A percentile compares a stretch with the other conserved stretches of the same genome.
Conservation (phyloP, 2,797 vertebrate species). For the Muscicapa striata region DNA sequence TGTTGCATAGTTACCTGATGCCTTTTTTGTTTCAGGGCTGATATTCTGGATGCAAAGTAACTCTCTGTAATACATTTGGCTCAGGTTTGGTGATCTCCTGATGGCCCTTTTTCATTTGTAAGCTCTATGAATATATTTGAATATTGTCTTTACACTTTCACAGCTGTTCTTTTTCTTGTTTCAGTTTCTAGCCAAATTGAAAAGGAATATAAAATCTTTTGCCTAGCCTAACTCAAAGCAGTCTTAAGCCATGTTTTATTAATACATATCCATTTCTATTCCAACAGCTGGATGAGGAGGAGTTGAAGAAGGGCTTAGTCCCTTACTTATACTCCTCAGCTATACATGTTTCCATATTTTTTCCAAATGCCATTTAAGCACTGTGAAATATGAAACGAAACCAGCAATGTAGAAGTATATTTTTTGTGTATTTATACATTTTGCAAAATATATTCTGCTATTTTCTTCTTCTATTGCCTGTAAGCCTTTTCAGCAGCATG, state of each 20-base stretch:
- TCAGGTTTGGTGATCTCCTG: not conserved
- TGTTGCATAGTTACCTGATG: not conserved
- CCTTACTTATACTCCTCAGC: not conserved
- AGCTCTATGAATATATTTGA: not conserved
- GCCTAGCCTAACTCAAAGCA: not conserved
- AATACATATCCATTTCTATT: not conserved
- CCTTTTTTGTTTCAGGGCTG: not conserved
- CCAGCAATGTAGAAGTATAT: not conserved
- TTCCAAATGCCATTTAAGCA: not conserved
- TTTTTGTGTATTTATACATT: not conserved
- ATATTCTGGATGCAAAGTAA: not conserved
- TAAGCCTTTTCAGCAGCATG: not conserved
- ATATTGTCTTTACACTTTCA: not conserved
- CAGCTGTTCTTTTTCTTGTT: not conserved
- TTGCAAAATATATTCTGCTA: not conserved
- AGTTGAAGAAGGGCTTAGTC: not conserved
- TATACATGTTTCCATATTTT: not conserved
- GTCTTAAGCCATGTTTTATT: not conserved
- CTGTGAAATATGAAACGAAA: not conserved
- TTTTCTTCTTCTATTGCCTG: not conserved
- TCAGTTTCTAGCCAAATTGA: not conserved
- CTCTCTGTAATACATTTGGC: not conserved
- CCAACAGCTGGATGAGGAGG: not conserved
- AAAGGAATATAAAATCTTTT: not conserved
- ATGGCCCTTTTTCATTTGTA: not conserved